Evolutionary conservation across 2,888 invertebrate genomes (phyloP), one percentile per base, ranked within the genome.

Genomic region (Lycia hirtaria): DNA sequence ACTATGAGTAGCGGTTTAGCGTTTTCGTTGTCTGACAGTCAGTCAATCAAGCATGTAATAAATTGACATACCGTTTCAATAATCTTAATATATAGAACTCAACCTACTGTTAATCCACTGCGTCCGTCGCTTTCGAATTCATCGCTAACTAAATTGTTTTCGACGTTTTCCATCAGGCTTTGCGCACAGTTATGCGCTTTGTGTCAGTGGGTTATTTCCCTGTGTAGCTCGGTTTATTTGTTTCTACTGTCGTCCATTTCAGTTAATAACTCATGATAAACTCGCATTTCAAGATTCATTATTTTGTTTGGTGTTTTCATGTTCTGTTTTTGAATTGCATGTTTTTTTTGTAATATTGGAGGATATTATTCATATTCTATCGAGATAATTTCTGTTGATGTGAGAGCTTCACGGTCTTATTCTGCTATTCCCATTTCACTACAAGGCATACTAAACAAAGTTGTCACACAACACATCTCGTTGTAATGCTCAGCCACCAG

Each of bases 81-180:
- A 5, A 9, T 24, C 5, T 24, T 24, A 24, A 17, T 19, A 33
- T 41, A 30, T 44, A 19, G 15, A 28, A 56, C 30, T 20, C 17
- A 12, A 4, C 50, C 32, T 40, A 56, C 56, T 51, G 56, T 12
- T 33, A 9, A 24, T 45, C 5, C 17, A 10, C 56, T 56, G 10
- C 40, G 20, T 5, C 20, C 33, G 15, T 19, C 79, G 81, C 84
- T 86, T 82, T 78, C 81, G 79, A 85, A 87, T 86, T 80, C 83
- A 84, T 80, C 79, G 81, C 77, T 87, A 89, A 87, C 86, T 79
- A 85, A 88, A 88, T 88, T 88, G 85, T 87, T 83, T 82, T 82
- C 73, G 77, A 80, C 76, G 67, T 71, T 68, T 67, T 64, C 60
- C 67, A 51, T 56, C 62, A 62, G 61, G 64, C 61, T 63, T 58